Evolutionary conservation across 1,140 invertebrate genomes (phyloP), one percentile per base, ranked within the genome.

Genomic region (Brachionus angularis): DNA sequence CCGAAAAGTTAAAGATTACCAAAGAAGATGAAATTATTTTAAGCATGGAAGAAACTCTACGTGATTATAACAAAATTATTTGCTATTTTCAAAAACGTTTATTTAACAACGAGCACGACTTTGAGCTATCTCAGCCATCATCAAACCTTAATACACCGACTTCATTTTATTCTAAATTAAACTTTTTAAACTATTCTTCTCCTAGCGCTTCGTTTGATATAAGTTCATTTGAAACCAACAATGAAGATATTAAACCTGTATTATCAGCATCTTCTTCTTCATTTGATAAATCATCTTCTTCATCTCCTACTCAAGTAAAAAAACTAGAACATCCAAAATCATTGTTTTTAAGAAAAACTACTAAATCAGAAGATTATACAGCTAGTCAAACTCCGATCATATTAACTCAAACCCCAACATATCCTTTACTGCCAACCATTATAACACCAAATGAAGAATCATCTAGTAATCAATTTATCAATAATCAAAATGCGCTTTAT

Each of bases 361-460:
- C 18, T 36, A 58, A 58, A 39, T 58, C 53, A 18, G 53, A 58
- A 58, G 53, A 58, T 39, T 58, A 23, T 18, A 39, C 33, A 14
- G 33, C 18, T 8, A 16, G 16, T 25, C 36, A 33, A 14, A 58
- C 33, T 29, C 53, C 53, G 25, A 18, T 39, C 5, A 23, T 18
- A 23, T 29, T 58, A 18, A 12, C 53, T 8, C 53, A 58, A 58
- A 39, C 33, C 12, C 36, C 53, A 1, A 58, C 53, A 33, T 58
- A 25, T 39, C 53, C 53, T 5, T 21, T 58, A 18, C 53, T 58
- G 8, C n/a, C n/a, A n/a, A 36, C 34, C 23, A 58, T 23, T 14
- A 23, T 29, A 3, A 52, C 49, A 16, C 53, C 53, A 14, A 16
- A 12, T n/a, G 33, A 58, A 10, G 53, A 58, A n/a, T n/a, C n/a